Evolutionary conservation across 1,140 invertebrate genomes (phyloP), one percentile per base, ranked within the genome.

Genomic region (Drosophila triauraria): DNA sequence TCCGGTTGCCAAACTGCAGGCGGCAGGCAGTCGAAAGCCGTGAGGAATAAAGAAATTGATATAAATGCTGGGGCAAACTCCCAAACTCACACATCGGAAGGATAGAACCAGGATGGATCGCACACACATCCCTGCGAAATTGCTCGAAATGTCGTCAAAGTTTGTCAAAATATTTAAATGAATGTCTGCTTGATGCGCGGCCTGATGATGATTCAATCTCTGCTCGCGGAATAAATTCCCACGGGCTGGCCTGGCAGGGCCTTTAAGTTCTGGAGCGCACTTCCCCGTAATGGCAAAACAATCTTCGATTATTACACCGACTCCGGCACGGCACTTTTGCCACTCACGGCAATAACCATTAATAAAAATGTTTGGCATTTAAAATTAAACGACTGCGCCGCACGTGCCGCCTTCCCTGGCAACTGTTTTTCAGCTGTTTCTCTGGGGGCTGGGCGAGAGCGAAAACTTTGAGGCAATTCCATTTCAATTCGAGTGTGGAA

Each of bases 331-430:
- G 44, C 51, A 67, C 51, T 82, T 77, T 68, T 75, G 69, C 69
- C 80, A 84, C 80, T 84, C 78, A 80, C 80, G 80, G 84, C 85
- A 88, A 87, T 87, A 87, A 87, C 72, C 84, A 88, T 87, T 87
- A 87, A 88, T 87, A 87, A 87, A 88, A 87, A 88, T 84, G 84
- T 86, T 75, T 84, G 77, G 77, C 84, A 88, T 87, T 87, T 87
- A 88, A 87, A 88, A 87, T 84, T 87, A 88, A 87, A 87, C 82
- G 84, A 87, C 69, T 88, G 30, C 42, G 62, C 54, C 53, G 80
- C 80, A 87, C 81, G 82, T 81, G 63, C 61, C 72, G 32, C 27
- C 27, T 30, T 20, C 20, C 47, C 46, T 47, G 27, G 51, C 54
- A 56, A 43, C 42, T 40, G 60, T 64, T 58, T 63, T 50, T 38